Evolutionary conservation across 1,140 invertebrate species (phyloP), one percentile per base, ranked within the genome.

Genomic region (Ceratoteleas bidentatus): DNA sequence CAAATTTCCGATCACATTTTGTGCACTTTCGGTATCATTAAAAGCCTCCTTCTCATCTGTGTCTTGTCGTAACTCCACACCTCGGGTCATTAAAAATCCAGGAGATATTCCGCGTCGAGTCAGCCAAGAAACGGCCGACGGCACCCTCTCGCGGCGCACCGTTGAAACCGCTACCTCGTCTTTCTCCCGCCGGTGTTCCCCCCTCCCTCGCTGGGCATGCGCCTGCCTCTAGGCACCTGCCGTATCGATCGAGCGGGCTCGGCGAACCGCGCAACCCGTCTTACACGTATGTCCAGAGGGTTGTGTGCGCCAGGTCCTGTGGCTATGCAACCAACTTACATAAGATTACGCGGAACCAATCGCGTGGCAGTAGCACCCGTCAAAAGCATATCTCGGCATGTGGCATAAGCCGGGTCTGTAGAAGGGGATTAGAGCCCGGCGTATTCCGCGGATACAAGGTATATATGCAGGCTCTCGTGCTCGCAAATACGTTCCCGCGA

Each of bases 371-470:
- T 85, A 87, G 80, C 85, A 85, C 86, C 84, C 86, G 88, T 90
- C 89, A 90, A 89, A 90, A 88, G 88, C 88, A 89, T 90, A 89
- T 90, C 88, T 89, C 85, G 85, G 87, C 87, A 86, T 83, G 84
- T 77, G 84, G 84, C 85, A 87, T 88, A 87, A 87, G 87, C 84
- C 83, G 84, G 84, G 83, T 86, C 84, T 89, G 87, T 90, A 89
- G 89, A 91, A 91, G 89, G 87, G 88, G 90, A 91, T 91, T 90
- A 90, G 85, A 90, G 82, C 85, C 88, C 83, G 82, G 87, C 86
- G 86, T 89, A 86, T 87, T 88, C 84, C 76, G 57, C 24, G 78
- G 82, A 88, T 88, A 87, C 84, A 74, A 54, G 70, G 65, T 66
- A 72, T 73, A 65, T 64, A 68, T 68, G 54, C 54, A 65, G 40